Evolutionary conservation across 2,888 invertebrate species (phyloP).

Genomic region (Agrochola litura): DNA sequence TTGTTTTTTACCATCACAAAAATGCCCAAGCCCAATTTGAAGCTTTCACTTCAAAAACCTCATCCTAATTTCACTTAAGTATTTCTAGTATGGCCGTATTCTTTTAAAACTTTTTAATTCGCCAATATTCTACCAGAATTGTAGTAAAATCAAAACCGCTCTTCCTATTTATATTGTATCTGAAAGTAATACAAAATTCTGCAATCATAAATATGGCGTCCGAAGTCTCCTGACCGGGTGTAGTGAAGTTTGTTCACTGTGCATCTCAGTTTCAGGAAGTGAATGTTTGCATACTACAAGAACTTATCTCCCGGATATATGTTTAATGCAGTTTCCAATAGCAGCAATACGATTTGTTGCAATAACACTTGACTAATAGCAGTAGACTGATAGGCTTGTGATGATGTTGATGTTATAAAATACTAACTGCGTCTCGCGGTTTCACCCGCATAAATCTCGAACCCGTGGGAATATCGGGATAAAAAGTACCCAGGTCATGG

Average conservation of each 20-base stretch:
- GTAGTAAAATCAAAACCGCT: no score
- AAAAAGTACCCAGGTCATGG: no score
- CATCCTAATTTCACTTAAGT: neutral
- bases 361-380: neutral
- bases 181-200: neutral
- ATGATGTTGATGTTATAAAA: neutral
- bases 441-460: no score
- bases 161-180: no score
- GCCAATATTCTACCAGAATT: neutral
- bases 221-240: neutral
- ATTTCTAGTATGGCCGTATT: neutral
- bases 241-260: constrained; percentile 21
- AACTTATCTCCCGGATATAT: neutral
- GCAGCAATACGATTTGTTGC: neutral
- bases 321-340: neutral
- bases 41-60: no score
- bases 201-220: neutral
- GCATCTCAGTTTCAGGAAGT: constrained; percentile 22
- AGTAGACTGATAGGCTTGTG: neutral
- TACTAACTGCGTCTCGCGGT: no score
- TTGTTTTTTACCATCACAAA: no score
- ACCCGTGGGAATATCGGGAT: no score
- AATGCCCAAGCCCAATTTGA: no score
- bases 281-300: constrained; percentile 2
- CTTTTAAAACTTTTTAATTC: neutral